Evolutionary conservation across 2,888 invertebrate genomes (phyloP), one percentile per base, ranked within the genome.

Genomic region (Pandemis corylana): DNA sequence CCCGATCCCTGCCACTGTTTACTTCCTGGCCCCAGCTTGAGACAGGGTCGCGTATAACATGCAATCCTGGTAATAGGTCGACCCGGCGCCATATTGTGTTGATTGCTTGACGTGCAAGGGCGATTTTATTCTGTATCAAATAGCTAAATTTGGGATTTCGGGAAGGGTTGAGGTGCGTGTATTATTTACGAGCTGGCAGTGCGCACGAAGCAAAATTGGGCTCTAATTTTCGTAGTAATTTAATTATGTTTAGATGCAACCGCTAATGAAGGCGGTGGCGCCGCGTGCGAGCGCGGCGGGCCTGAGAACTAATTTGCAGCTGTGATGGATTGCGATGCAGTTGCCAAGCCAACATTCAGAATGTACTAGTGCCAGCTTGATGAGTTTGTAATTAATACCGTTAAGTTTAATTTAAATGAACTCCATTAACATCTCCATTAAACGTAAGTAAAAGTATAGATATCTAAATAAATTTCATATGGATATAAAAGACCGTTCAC

Each of bases 241-340:
- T 72, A 68, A 76, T 72, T 76, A 67, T 49, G 53, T 63, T 75
- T 71, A 71, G 70, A 75, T 75, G 70, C 67, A 67, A 92, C 92
- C 93, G 82, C 94, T 93, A 93, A 93, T 93, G 93, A 93, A 90
- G 82, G 89, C 90, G 88, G 88, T 92, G 89, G 89, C 87, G 91
- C 91, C 90, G 89, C 83, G 83, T 83, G 89, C 89, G 85, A 80
- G 84, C 88, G 93, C 84, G 93, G 92, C 85, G 79, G 83, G 83
- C 81, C 86, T 86, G 88, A 85, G 89, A 91, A 93, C 93, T 91
- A 93, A 92, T 93, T 90, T 89, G 84, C 84, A 83, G 80, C 81
- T 76, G 87, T 92, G 93, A 93, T 93, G 91, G 91, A 93, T 93
- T 88, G 88, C 89, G 78, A 77, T 80, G 84, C 82, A 80, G 81